Conservation (phyloP, 2,888 invertebrate species). For the Flabesymbios commensalis region DNA sequence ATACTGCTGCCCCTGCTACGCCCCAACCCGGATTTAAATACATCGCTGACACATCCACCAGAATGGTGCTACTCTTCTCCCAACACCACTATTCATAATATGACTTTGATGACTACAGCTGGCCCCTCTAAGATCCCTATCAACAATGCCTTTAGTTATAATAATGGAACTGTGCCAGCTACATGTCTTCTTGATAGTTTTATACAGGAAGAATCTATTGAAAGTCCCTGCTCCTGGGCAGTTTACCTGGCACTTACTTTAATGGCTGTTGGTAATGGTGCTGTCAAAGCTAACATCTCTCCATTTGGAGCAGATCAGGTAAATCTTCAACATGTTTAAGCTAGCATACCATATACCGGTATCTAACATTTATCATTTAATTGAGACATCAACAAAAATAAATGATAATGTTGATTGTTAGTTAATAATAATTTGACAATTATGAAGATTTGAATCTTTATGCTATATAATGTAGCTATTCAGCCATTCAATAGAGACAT, state of each 20-base stretch:
- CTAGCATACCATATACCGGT: too few species aligned
- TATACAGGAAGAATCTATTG: constrained; percentile 40
- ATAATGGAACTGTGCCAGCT: too few species aligned
- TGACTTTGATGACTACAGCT: background rate
- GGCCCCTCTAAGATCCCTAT: background rate
- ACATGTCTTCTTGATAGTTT: background rate
- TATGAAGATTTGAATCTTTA: too few species aligned
- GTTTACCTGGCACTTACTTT: constrained; percentile 53
- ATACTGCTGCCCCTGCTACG: constrained; percentile 42
- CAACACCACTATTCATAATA: background rate
- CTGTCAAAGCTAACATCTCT: constrained; percentile 63
- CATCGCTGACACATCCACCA: background rate
- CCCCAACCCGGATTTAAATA: constrained; percentile 12
- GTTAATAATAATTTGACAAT: too few species aligned
- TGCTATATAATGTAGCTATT: too few species aligned
- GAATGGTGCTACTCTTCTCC: constrained; percentile 10
- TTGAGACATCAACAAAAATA: too few species aligned
- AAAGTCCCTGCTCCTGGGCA: constrained; percentile 45
- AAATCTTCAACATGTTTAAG: background rate
- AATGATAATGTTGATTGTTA: too few species aligned
- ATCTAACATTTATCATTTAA: too few species aligned
- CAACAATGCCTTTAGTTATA: too few species aligned
- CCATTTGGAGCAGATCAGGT: constrained; percentile 66
- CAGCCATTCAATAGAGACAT: too few species aligned
- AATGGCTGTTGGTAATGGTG: constrained; percentile 62